Percentiles rank a stretch among this genome's conserved stretches.
Evolutionary conservation across 2,113 vertebrate genomes (phyloP).

Genomic region (Protomyctophum bolini): DNA sequence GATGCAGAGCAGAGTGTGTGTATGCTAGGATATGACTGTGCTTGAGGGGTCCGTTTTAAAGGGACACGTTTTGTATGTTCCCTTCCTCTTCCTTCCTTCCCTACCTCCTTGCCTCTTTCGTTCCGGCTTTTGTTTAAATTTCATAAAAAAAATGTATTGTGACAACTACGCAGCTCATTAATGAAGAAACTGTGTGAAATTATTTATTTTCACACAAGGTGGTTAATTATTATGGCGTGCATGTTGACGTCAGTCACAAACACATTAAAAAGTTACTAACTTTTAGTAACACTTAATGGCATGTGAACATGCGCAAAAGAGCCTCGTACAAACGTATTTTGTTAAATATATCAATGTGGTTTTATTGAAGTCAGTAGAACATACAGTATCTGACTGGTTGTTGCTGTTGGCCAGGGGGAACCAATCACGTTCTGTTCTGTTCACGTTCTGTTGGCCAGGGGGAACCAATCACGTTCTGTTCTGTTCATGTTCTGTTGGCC

Average conservation of each 20-base stretch:
- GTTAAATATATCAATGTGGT: too few relatives aligned
- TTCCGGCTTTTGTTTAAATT: conserved; percentile 27
- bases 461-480: conserved; percentile 94
- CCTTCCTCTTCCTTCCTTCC: neutral
- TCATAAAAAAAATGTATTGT: conserved; percentile 20
- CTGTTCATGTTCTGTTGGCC: too few relatives aligned
- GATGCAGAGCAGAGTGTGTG: conserved; percentile 40
- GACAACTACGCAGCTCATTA: conserved; percentile 2
- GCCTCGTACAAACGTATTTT: too few relatives aligned
- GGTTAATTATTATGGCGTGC: neutral
- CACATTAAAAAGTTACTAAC: too few relatives aligned
- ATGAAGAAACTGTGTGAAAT: conserved; percentile 58
- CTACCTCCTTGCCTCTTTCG: conserved; percentile 19
- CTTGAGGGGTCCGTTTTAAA: conserved; percentile 43
- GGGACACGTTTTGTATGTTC: conserved; percentile 16
- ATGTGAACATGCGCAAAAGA: too few relatives aligned
- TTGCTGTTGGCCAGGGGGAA: conserved; percentile 79
- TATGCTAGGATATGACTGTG: conserved; percentile 60
- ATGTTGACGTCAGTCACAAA: neutral
- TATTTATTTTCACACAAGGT: conserved; percentile 13
- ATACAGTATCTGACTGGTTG: conserved; percentile 35
- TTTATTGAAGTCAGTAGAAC: neutral
- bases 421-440: too few relatives aligned
- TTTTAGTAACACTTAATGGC: too few relatives aligned
- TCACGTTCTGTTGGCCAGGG: too few relatives aligned